Percentiles rank a stretch among this genome's conserved stretches.
Conservation (phyloP, 2,113 vertebrate species). For the Dissostichus mawsoni region DNA sequence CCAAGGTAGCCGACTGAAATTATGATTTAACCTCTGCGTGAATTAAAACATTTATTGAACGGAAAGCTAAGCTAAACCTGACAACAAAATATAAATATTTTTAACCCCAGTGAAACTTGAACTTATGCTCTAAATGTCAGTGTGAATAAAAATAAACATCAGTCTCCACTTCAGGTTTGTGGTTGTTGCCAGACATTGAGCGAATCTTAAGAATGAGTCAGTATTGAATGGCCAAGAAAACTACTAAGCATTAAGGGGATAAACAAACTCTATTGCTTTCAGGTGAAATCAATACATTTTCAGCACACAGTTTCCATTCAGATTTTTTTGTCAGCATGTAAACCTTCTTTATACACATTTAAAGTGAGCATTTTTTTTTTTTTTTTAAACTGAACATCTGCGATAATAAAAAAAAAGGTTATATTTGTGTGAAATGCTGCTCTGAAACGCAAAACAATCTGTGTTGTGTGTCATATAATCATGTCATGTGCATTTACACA, state of each 20-base stretch:
- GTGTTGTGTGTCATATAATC: conserved; percentile 8
- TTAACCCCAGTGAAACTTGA: conserved; percentile 4
- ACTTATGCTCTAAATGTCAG: conserved; percentile 20
- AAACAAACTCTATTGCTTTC: conserved; percentile 23
- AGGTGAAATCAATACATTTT: conserved; percentile 16
- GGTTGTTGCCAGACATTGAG: conserved; percentile 12
- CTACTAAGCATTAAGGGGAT: conserved; percentile 40
- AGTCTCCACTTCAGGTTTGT: conserved; percentile 22
- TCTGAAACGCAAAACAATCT: conserved; percentile 4
- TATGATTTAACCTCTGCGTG: conserved; percentile 20
- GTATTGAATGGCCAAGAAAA: conserved; percentile 10
- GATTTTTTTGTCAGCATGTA: conserved; percentile 1
- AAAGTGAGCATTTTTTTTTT: neutral
- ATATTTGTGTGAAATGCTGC: neutral
- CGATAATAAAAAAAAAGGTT: neutral
- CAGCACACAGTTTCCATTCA: neutral
- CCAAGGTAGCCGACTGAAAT: conserved; percentile 39
- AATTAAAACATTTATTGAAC: conserved; percentile 29
- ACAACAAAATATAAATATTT: neutral
- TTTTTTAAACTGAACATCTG: conserved; percentile 3
- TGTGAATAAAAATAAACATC: neutral
- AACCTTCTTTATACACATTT: conserved; percentile 23
- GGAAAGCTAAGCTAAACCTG: neutral
- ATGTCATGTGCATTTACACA: conserved; percentile 23
- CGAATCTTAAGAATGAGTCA: conserved; percentile 32